Conservation (phyloP, 2,888 invertebrate genomes). For the Callyntrura sp. region DNA sequence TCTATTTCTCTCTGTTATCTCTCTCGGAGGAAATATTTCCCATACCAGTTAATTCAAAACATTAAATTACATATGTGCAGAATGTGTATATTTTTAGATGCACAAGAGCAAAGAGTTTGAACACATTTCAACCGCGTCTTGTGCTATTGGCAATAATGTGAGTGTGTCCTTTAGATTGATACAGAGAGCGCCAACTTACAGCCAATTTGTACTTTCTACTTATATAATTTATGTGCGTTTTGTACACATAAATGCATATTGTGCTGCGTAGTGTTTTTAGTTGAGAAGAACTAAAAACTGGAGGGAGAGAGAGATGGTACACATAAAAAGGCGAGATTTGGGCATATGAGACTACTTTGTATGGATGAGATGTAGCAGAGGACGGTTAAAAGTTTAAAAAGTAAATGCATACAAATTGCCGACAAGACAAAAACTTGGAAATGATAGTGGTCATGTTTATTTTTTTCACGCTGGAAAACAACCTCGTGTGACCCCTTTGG, state of each 20-base stretch:
- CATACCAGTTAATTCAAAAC: conserved; percentile 38
- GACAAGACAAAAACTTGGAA: conserved; percentile 58
- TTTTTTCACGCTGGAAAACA: neutral
- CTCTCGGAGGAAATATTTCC: conserved; percentile 22
- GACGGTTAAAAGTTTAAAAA: conserved; percentile 59
- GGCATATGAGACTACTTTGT: conserved; percentile 57
- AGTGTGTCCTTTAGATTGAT: no score
- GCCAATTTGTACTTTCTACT: no score
- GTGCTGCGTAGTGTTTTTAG: no score
- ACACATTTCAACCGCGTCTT: no score
- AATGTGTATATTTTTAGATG: conserved; percentile 21
- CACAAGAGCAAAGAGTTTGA: neutral
- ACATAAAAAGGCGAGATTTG: neutral
- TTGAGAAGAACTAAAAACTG: no score
- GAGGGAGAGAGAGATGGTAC: neutral
- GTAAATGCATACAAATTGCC: conserved; percentile 77
- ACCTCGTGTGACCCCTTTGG: conserved; percentile 20
- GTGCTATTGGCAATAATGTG: no score
- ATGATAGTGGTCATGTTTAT: conserved; percentile 57
- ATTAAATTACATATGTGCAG: neutral
- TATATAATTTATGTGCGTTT: neutral
- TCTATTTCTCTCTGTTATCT: neutral
- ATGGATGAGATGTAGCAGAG: conserved; percentile 62
- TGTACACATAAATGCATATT: no score
- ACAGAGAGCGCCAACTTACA: neutral